Base-by-base conservation (phyloP, 2,888 invertebrate species). In the Thalpophila matura region DNA sequence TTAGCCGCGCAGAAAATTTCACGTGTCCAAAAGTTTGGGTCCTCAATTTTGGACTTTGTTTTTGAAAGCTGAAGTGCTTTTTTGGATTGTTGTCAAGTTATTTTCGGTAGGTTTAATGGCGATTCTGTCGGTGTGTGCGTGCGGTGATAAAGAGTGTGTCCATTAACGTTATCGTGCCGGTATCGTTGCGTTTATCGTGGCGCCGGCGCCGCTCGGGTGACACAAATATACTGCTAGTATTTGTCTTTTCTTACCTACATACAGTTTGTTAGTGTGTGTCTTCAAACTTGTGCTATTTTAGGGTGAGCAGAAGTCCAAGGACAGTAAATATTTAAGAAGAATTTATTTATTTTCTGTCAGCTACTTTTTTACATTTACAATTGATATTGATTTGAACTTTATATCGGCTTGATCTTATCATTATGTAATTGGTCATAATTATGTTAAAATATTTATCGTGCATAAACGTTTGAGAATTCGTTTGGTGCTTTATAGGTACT, bases 131-230 rank as follows among this genome's bases (percentile, higher is more conserved):
- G 79, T 79, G 80, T 83, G 74, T 74, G 81, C 76, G 82, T 76
- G 83, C 77, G 68, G 83, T 86, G 93, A 93, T 93, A 93, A 90
- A 86, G 86, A 82, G 82, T 86, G 89, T 86, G 82, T 93, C 94
- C 94, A 94, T 94, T 94, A 94, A 87, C 86, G 90, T 91, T 94
- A 94, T 93, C 93, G 88, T 83, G 72, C 77, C 86, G 89, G 89
- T 91, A 92, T 92, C 92, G 89, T 81, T 85, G 89, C 92, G 93
- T 89, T 89, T 91, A 91, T 92, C 91, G 89, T 78, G 86, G 92
- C 93, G 93, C 93, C 93, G 93, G 93, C 93, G 93, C 92, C 91
- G 89, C 84, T 79, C 74, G 80, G 77, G 79, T 82, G 84, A 82
- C 84, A 86, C 79, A 81, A 86, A 89, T 90, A 89, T 87, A 88